Base-by-base conservation (phyloP, 1,140 invertebrate genomes). In the Coenobita brevimanus region DNA sequence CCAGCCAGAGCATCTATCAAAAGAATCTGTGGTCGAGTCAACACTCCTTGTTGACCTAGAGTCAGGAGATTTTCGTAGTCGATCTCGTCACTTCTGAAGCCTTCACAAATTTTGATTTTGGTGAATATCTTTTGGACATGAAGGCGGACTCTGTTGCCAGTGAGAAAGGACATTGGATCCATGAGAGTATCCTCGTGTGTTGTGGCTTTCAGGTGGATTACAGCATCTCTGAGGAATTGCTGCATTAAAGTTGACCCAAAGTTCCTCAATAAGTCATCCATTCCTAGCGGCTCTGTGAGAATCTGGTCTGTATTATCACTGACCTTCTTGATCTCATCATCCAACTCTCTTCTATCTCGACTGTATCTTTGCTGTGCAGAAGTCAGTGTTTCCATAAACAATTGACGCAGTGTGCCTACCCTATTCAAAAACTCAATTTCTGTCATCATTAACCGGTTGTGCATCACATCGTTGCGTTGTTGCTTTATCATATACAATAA, bases 1-100 rank as follows among this genome's bases (percentile, higher is more conserved):
- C 76, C 76, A 24, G 76, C 76, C 46, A 79, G 27, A 54, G 38
- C 76, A 30, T 79, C 24, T 15, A 79, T 24, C 46, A 79, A 24
- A 2, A 79, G n/a, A 3, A 79, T 24, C 10, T 30, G 76, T 76
- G 38, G 73, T 10, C n/a, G 73, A 41, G 73, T 21, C 50, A 50
- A 8, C 21, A 27, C 4, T 13, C 27, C 33, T 30, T 30, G 24
- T 50, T 57, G 24, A 2, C 33, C 50, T 17, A 79, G 17, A 8
- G 43, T 79, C n/a, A 79, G 76, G 6, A 79, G 27, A 27, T 79
- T 50, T 13, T 21, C 1, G 27, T 79, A 79, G 24, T 50, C 50
- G 0, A 57, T 41, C 13, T 79, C 21, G 15, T 30, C 15, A 13
- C n/a, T 27, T 30, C 30, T 50, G 27, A 27, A 6, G 2, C 50